phyloP scores from a whole-genome alignment of 1,140 invertebrate species.

The Temnothorax nylanderi region DNA sequence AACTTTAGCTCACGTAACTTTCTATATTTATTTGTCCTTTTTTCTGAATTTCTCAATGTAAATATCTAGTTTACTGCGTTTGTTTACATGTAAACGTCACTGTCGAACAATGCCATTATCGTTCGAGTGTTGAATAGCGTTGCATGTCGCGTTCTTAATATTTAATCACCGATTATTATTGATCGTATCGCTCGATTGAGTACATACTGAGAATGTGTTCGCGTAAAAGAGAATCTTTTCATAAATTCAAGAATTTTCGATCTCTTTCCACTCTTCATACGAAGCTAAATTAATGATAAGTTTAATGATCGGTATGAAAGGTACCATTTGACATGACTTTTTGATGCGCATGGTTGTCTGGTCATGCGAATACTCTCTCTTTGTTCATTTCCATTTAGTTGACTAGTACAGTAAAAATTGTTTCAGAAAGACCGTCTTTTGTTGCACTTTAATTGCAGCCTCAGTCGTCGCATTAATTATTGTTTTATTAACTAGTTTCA shows the following conservation, averaged over 20 bases:
- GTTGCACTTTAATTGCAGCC: not conserved
- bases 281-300: not conserved
- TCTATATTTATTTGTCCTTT: not conserved
- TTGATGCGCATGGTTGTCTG: not conserved
- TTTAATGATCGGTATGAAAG: not conserved
- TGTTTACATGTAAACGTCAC: not conserved
- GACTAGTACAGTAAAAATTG: not conserved
- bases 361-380: not conserved
- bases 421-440: not conserved
- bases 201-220: not conserved
- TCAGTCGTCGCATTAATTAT: not conserved
- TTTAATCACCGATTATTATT: slow-evolving; percentile 46
- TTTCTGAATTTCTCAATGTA: not conserved
- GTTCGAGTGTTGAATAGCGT: not conserved
- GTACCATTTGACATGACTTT: not conserved
- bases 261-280: not conserved
- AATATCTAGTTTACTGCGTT: not conserved
- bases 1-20: not conserved
- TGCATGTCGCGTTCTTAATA: slow-evolving; percentile 3
- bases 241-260: slow-evolving; percentile 20
- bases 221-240: not conserved
- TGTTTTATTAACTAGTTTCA: slow-evolving; percentile 30
- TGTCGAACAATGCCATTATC: not conserved
- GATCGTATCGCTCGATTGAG: slow-evolving; percentile 45
- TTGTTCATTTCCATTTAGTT: not conserved